Base-by-base conservation (phyloP, 1,140 invertebrate genomes). In the Nasonia giraulti region DNA sequence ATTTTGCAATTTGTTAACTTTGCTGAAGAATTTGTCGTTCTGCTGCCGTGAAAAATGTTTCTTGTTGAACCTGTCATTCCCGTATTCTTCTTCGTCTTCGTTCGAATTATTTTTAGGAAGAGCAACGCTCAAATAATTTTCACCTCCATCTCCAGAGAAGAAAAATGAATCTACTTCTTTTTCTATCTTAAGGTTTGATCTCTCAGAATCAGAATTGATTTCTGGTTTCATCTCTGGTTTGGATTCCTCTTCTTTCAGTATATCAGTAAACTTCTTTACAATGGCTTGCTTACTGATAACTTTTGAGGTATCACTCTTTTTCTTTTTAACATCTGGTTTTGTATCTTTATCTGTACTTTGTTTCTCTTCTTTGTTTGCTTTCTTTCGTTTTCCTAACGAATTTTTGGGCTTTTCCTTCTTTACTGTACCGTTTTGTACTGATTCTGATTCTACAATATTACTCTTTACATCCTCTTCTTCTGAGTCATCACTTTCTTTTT, bases 161-260 rank as follows among this genome's bases (percentile, higher is more conserved):
- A 92, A 93, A 27, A 93, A 92, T 1, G 90, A 80, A 79, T 93
- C 90, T 0, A 82, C 80, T 79, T 88, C 83, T 74, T 89, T 89
- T 84, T 88, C 84, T 27, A 89, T 31, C 11, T 88, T 50, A 2
- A 75, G 31, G n/a, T 75, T 75, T 17, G 47, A 11, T 50, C 85
- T 27, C 47, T 17, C 11, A 33, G 10, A 40, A 33, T 86, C 66
- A 0, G 2, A 73, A n/a, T 55, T 76, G 27, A 76, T 20, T 47
- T 86, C 62, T 69, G 17, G 2, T 71, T 81, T 10, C n/a, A 81
- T 62, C 73, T 86, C 44, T 80, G 33, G 11, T 2, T 37, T 68
- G 6, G 20, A 11, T 8, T 82, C 68, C 33, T 87, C 71, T 31
- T 90, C 87, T 40, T 89, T 27, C 10, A 90, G 74, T 14, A 91